phyloP scores from a whole-genome alignment of 2,888 invertebrate genomes.

The Odontothrips loti region DNA sequence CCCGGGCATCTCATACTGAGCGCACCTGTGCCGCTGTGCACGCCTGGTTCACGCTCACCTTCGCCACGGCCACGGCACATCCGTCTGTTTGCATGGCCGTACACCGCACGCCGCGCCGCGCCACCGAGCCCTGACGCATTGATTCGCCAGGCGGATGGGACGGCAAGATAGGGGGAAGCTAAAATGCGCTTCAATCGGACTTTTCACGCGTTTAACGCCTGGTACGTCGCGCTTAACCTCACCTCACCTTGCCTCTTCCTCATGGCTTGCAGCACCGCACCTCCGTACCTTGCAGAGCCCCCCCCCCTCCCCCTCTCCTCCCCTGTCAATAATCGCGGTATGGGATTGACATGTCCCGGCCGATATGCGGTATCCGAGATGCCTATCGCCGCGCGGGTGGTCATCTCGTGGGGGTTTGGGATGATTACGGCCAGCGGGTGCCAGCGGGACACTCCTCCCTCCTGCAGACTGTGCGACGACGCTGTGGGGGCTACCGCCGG shows the following conservation, averaged over 20 bases:
- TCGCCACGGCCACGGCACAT: background rate
- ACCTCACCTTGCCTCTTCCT: too few species aligned
- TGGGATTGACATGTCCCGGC: too few species aligned
- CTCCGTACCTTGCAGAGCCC: too few species aligned
- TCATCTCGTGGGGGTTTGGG: too few species aligned
- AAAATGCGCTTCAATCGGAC: conserved; percentile 20
- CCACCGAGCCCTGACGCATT: background rate
- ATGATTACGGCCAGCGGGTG: background rate
- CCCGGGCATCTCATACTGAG: background rate
- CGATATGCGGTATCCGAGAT: too few species aligned
- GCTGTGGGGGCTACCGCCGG: too few species aligned
- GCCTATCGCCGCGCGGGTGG: too few species aligned
- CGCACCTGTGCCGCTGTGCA: background rate
- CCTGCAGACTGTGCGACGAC: background rate
- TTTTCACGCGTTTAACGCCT: conserved; percentile 5
- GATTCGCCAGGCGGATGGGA: conserved; percentile 3
- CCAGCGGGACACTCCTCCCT: background rate
- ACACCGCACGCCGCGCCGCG: background rate
- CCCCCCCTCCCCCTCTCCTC: too few species aligned
- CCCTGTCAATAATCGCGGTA: too few species aligned
- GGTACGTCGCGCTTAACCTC: background rate
- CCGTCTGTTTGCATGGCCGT: conserved; percentile 1
- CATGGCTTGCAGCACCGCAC: background rate
- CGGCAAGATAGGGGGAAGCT: background rate
- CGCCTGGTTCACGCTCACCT: background rate